Base-by-base conservation (phyloP, 2,797 vertebrate species). In the Ispidina picta region DNA sequence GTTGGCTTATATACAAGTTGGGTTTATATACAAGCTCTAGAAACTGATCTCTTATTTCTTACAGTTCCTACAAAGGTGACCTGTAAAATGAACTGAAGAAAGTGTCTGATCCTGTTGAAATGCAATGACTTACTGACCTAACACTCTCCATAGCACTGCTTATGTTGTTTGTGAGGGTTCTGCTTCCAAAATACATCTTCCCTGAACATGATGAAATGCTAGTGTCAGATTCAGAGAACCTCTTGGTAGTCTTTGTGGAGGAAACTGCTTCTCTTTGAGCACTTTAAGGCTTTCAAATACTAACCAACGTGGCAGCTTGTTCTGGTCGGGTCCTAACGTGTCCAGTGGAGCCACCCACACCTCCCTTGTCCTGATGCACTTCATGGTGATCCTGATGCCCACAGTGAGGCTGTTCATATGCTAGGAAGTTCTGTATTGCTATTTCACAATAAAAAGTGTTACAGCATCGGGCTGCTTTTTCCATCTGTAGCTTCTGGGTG, bases 281-380 rank as follows among this genome's bases (percentile, higher is more conserved):
- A 96, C 96, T 97, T 97, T 97, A 96, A 97, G 92, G 96, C 92
- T 97, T 96, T 96, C 93, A 94, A 97, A 92, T 93, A 94, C 74
- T 95, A 96, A 93, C 92, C 86, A 90, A 92, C 90, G 93, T 94
- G 95, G 97, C 95, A 96, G 93, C 95, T 97, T 97, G 90, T 96
- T 96, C 90, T 82, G 96, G 68, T 88, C 14, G 88, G 95, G 96
- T 97, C 66, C 68, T 96, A 89, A 83, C 19, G 87, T 90, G 96
- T 95, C 90, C 94, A 80, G 69, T 52, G 89, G 94, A 96, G 94
- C 90, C 94, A 95, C 96, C 86, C 72, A 39, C 37, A 39, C 79
- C 82, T 39, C 88, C 95, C 91, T 89, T 92, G 82, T 96, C 95
- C 96, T 96, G 95, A 96, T 92, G 97, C 94, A 97, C 95, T 97